These are phyloP conservation scores for Rhyacichthys aspro DNA, from an alignment of 2,797 vertebrate species.

Conservation along the genomic window DNA sequence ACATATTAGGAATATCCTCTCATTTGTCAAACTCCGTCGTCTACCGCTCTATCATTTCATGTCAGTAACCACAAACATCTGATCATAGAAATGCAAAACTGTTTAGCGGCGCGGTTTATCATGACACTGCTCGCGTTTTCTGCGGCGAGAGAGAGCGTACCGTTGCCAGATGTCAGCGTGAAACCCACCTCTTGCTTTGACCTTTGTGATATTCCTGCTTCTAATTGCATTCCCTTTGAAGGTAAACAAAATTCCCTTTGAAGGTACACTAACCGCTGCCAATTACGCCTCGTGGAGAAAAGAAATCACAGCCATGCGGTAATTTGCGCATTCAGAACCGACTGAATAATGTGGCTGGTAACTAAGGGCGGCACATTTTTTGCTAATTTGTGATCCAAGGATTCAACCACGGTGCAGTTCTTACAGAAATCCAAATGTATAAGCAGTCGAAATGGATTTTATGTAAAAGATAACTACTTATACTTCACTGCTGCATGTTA, in stretches of 20 bases:
- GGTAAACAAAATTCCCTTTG: slow-evolving; percentile 23
- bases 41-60: background rate
- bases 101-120: slow-evolving; percentile 50
- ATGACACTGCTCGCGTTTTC: slow-evolving; percentile 23
- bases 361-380: no score
- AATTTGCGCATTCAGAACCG: slow-evolving; percentile 39
- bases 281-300: slow-evolving; percentile 49
- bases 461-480: no score
- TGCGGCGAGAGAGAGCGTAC: slow-evolving; percentile 24
- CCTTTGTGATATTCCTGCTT: slow-evolving; percentile 49
- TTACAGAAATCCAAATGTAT: no score
- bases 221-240: slow-evolving; percentile 37
- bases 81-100: slow-evolving; percentile 56
- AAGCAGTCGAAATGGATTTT: no score
- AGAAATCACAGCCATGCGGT: slow-evolving; percentile 36
- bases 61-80: slow-evolving; percentile 37
- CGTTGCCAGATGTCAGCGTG: slow-evolving; percentile 41
- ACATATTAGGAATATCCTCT: no score
- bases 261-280: slow-evolving; percentile 8
- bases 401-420: no score
- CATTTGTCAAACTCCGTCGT: slow-evolving; percentile 7
- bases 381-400: no score
- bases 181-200: slow-evolving; percentile 44
- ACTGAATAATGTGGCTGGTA: no score
- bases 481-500: no score